phyloP scores from a whole-genome alignment of 2,113 vertebrate genomes.

The Micronycteris hirsuta region DNA sequence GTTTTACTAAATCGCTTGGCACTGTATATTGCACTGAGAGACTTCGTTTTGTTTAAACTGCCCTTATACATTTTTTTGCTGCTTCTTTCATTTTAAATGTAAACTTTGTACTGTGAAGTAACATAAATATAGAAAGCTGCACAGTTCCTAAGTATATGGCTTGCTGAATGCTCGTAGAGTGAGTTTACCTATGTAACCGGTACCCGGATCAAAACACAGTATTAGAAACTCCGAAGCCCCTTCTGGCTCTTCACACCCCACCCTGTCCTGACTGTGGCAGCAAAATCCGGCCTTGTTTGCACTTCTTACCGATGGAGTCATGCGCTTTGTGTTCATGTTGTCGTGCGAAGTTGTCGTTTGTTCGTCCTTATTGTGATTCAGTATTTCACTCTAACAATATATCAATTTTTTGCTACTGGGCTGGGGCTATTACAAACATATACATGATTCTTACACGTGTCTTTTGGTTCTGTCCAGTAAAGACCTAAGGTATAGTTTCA shows the following conservation, averaged over 20 bases:
- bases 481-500: neutral
- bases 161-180: neutral
- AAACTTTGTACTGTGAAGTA: neutral
- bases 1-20: neutral
- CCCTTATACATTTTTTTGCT: neutral
- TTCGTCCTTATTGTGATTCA: neutral
- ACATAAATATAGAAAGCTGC: neutral
- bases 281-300: neutral
- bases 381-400: neutral
- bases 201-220: neutral
- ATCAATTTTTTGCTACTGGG: neutral
- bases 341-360: neutral
- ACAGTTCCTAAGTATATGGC: neutral
- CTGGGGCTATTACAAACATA: neutral
- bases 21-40: neutral
- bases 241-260: neutral
- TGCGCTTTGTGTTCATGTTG: neutral
- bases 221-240: neutral
- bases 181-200: neutral
- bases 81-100: neutral
- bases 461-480: neutral
- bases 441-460: neutral
- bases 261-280: neutral
- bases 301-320: neutral
- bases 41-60: conserved; percentile 18